phyloP scores from a whole-genome alignment of 2,113 vertebrate species.

The Coptodon rendalli region DNA sequence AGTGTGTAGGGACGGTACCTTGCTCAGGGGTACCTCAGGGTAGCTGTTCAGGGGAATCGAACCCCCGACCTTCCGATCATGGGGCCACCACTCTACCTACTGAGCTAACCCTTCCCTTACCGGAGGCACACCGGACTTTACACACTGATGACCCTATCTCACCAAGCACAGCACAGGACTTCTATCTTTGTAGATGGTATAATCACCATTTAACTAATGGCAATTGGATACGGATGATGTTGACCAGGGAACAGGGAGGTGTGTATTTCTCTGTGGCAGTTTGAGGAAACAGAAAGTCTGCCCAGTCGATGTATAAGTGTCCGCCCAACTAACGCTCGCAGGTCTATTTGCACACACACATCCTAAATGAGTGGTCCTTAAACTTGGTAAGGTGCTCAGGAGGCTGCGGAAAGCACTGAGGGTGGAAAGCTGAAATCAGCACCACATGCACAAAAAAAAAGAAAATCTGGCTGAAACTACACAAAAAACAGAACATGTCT shows the following conservation, averaged over 20 bases:
- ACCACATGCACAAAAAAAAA: constrained; percentile 59
- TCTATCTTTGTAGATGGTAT: not conserved
- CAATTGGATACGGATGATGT: not conserved
- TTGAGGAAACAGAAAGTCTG: not conserved
- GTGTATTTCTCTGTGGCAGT: not conserved
- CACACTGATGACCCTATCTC: not conserved
- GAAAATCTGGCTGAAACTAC: constrained; percentile 77
- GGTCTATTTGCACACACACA: constrained; percentile 40
- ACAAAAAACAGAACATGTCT: constrained; percentile 79
- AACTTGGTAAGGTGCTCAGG: constrained; percentile 49
- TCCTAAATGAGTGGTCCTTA: constrained; percentile 33
- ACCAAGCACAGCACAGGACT: not conserved
- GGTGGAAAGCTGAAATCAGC: constrained; percentile 67
- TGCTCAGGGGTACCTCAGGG: too few species aligned
- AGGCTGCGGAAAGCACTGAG: constrained; percentile 21
- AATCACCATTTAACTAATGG: not conserved
- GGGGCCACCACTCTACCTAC: too few species aligned
- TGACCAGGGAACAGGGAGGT: not conserved
- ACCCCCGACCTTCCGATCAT: too few species aligned
- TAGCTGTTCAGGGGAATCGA: too few species aligned
- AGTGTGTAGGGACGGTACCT: too few species aligned
- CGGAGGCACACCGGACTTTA: not conserved
- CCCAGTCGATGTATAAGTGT: not conserved
- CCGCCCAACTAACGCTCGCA: not conserved
- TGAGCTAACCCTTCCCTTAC: too few species aligned